phyloP scores from a whole-genome alignment of 2,888 invertebrate genomes.

The Parnassius glacialis region DNA sequence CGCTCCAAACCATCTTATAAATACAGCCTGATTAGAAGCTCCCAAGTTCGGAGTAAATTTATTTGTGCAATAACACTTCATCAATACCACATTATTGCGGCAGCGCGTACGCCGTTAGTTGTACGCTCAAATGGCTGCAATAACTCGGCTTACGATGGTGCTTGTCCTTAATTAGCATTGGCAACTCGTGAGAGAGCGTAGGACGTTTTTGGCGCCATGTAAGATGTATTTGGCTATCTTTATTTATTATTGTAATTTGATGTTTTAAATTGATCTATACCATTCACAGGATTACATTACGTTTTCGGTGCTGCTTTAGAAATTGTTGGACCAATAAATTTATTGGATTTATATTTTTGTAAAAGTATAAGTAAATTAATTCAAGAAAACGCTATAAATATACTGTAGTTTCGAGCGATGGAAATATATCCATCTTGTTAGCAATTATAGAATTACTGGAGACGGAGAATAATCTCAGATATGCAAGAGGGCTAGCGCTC shows the following conservation, averaged over 20 bases:
- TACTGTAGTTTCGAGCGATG: no score
- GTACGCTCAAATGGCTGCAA: slow-evolving; percentile 11
- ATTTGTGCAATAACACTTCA: slow-evolving; percentile 27
- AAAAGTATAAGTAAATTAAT: no score
- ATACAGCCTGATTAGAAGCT: slow-evolving; percentile 18
- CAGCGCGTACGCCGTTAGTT: background rate
- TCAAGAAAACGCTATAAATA: no score
- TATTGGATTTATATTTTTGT: no score
- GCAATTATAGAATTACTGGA: no score
- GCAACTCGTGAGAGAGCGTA: slow-evolving; percentile 17
- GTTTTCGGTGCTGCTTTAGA: background rate
- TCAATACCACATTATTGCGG: slow-evolving; percentile 18
- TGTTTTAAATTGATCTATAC: background rate
- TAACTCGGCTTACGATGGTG: slow-evolving; percentile 11
- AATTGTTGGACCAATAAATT: background rate
- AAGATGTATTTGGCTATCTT: slow-evolving; percentile 13
- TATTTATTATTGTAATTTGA: slow-evolving; percentile 6
- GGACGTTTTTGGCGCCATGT: slow-evolving; percentile 12
- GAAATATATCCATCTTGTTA: no score
- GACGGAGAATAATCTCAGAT: no score
- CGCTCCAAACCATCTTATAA: slow-evolving; percentile 11
- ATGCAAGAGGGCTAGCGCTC: no score
- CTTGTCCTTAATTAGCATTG: slow-evolving; percentile 19
- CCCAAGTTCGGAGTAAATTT: slow-evolving; percentile 21
- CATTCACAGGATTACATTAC: background rate